Conservation (phyloP, 2,797 vertebrate genomes). For the Ceyx erithaca region DNA sequence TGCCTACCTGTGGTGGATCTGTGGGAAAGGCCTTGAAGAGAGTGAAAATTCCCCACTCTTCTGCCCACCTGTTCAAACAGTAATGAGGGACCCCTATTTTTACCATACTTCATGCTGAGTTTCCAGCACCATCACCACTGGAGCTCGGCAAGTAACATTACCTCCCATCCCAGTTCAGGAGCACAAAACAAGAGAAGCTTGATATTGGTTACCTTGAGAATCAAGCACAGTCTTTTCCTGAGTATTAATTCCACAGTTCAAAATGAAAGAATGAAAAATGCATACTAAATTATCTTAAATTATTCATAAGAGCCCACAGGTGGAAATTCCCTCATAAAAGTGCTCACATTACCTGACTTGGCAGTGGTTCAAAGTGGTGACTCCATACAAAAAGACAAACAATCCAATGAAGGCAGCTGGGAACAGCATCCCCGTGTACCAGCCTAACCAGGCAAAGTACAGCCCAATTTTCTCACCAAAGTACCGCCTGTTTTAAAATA, state of each 20-base stretch:
- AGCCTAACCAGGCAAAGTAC: constrained; percentile 94
- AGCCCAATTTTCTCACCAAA: constrained; percentile 94
- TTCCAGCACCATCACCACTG: neutral
- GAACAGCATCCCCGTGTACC: constrained; percentile 96
- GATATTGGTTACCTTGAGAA: neutral
- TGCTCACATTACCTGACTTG: constrained; percentile 89
- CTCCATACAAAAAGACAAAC: constrained; percentile 91
- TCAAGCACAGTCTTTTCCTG: neutral
- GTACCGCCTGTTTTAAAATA: constrained; percentile 85
- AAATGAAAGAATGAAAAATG: neutral
- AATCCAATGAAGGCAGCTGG: constrained; percentile 91
- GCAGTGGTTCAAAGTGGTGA: constrained; percentile 92
- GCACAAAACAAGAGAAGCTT: neutral
- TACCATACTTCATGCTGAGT: neutral
- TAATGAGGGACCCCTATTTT: neutral
- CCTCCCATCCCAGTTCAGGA: neutral
- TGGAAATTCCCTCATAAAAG: neutral
- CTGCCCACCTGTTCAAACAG: neutral
- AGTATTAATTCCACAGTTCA: neutral
- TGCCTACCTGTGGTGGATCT: neutral
- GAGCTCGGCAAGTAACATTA: neutral
- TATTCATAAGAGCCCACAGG: neutral
- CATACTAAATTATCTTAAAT: neutral
- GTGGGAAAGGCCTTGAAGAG: neutral
- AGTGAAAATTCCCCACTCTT: neutral